A percentile compares a stretch with the other conserved stretches of the same genome.
These are phyloP conservation scores for Mus caroli DNA, from an alignment of 2,797 vertebrate genomes.

Conservation along the genomic window DNA sequence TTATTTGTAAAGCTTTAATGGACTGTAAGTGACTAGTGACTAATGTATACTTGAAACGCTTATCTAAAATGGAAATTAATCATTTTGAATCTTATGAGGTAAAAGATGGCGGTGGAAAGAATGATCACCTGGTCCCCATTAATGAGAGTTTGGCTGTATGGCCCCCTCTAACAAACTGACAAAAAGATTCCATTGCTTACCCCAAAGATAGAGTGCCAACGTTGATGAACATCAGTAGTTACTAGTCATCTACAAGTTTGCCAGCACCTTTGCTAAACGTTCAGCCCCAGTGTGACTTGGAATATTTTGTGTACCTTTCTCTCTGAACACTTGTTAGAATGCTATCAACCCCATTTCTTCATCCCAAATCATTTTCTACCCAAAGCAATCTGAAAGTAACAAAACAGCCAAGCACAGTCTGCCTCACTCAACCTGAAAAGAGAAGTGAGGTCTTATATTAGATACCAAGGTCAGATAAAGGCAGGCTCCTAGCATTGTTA, in stretches of 20 bases:
- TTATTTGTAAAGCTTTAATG: not conserved
- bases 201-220: not conserved
- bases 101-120: slow-evolving; percentile 17
- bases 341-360: slow-evolving; percentile 75
- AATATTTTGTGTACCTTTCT: slow-evolving; percentile 81
- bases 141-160: not conserved
- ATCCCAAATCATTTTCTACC: not conserved
- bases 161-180: not conserved
- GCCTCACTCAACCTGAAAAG: slow-evolving; percentile 74
- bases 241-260: not conserved
- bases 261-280: slow-evolving; percentile 81
- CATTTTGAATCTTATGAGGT: not conserved
- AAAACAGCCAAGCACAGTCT: slow-evolving; percentile 61
- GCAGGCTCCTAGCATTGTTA: slow-evolving; percentile 45
- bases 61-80: slow-evolving; percentile 2
- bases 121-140: not conserved
- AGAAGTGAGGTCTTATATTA: slow-evolving; percentile 63
- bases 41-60: not conserved
- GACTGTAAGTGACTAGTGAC: slow-evolving; percentile 11
- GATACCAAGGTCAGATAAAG: not conserved
- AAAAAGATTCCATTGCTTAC: not conserved
- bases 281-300: slow-evolving; percentile 80
- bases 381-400: slow-evolving; percentile 80
- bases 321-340: slow-evolving; percentile 80
- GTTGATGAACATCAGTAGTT: not conserved